A percentile compares a stretch with the other conserved stretches of the same genome.
These are phyloP conservation scores for Antheraea yamamai DNA, from an alignment of 2,888 invertebrate species.

Conservation along the genomic window DNA sequence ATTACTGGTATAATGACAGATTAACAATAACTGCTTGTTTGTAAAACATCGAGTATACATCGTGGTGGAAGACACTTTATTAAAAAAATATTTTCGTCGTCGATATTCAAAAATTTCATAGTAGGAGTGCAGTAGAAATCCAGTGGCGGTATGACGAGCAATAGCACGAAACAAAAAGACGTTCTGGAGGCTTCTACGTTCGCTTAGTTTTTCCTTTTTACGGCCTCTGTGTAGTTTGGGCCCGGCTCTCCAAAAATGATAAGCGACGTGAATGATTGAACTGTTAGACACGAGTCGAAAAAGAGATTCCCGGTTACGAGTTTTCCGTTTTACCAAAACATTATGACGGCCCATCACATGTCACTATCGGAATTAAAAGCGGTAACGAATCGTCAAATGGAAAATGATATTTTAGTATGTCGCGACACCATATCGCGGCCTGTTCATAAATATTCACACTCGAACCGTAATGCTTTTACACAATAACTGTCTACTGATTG, in stretches of 20 bases:
- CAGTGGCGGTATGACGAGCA: constrained; percentile 30
- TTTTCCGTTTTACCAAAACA: constrained; percentile 47
- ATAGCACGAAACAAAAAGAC: constrained; percentile 73
- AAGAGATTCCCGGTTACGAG: constrained; percentile 62
- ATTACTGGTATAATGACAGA: too few species aligned
- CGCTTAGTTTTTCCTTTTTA: constrained; percentile 63
- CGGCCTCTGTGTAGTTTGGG: constrained; percentile 28
- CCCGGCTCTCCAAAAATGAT: constrained; percentile 16
- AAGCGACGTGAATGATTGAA: constrained; percentile 68
- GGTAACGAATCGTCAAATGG: constrained; percentile 43
- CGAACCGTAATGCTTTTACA: constrained; percentile 61
- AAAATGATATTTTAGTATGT: constrained; percentile 63
- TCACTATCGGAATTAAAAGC: constrained; percentile 65
- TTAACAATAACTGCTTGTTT: too few species aligned
- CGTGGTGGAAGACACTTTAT: neutral
- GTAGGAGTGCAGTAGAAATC: constrained; percentile 10
- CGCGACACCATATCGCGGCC: constrained; percentile 42
- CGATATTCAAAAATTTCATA: neutral
- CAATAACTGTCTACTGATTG: constrained; percentile 63
- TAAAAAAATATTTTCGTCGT: neutral
- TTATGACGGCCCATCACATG: constrained; percentile 47
- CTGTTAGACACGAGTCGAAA: constrained; percentile 62
- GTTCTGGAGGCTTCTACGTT: constrained; percentile 70
- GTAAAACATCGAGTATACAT: neutral
- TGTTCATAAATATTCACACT: constrained; percentile 77